Conservation (phyloP, 2,888 invertebrate species). For the Apocheima hispidaria region DNA sequence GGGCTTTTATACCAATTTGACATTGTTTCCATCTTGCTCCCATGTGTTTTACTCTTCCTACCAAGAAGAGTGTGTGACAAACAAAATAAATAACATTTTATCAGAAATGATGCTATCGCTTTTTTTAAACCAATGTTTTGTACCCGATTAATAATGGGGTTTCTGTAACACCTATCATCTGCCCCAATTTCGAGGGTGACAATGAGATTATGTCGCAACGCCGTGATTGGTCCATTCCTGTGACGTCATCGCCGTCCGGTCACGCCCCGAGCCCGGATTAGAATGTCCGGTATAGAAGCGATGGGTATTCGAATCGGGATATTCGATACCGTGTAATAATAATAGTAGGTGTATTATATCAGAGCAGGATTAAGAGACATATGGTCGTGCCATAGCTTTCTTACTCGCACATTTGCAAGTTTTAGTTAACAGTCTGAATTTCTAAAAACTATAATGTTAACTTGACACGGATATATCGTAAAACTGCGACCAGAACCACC, state of each 20-base stretch:
- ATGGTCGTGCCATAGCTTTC: no score
- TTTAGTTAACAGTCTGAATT: no score
- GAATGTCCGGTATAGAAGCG: conserved; percentile 57
- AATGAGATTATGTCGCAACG: conserved; percentile 60
- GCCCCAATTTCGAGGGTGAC: conserved; percentile 62
- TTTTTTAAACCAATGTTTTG: not conserved
- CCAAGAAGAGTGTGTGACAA: not conserved
- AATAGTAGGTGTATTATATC: conserved; percentile 9
- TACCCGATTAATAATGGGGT: not conserved
- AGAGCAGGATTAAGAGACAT: not conserved
- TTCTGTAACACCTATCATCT: conserved; percentile 29
- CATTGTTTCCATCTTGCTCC: not conserved
- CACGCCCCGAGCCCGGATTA: conserved; percentile 73
- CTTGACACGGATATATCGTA: no score
- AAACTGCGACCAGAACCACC: no score
- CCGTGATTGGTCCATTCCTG: conserved; percentile 66
- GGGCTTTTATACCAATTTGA: not conserved
- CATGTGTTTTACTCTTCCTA: no score
- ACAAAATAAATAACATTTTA: no score
- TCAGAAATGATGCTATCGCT: not conserved
- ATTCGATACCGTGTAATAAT: conserved; percentile 2
- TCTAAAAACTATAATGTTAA: no score
- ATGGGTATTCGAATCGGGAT: conserved; percentile 9
- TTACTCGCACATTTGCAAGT: no score
- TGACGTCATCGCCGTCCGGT: conserved; percentile 74